Percentiles rank a stretch among this genome's conserved stretches.
Conservation (phyloP, 2,797 vertebrate genomes). For the Melanotaenia trifasciata region DNA sequence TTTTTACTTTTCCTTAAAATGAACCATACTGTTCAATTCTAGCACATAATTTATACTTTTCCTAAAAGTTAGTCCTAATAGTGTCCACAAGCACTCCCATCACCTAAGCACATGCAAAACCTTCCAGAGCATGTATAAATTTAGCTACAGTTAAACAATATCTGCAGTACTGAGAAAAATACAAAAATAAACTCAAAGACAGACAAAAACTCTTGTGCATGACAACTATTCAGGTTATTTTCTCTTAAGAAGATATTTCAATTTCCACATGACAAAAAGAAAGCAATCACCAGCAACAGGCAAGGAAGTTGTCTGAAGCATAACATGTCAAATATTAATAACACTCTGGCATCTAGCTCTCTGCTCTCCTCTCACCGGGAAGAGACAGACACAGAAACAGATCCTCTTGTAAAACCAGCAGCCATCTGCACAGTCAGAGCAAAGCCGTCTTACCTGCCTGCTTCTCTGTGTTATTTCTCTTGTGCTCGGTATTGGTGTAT, state of each 20-base stretch:
- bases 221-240: constrained; percentile 9
- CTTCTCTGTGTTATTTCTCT: constrained; percentile 54
- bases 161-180: constrained; percentile 12
- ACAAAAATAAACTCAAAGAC: constrained; percentile 7
- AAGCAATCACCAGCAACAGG: constrained; percentile 71
- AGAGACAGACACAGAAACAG: constrained; percentile 36
- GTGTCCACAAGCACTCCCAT: not conserved
- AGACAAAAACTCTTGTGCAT: constrained; percentile 18
- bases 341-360: constrained; percentile 42
- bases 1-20: not conserved
- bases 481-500: constrained; percentile 46
- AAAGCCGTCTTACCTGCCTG: constrained; percentile 72
- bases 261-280: not conserved
- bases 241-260: not conserved
- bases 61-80: constrained; percentile 33
- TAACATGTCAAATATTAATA: constrained; percentile 67
- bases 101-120: constrained; percentile 30
- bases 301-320: constrained; percentile 72
- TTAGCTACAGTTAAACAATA: constrained; percentile 14
- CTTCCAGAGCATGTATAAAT: constrained; percentile 37
- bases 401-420: constrained; percentile 24
- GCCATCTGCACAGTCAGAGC: constrained; percentile 26
- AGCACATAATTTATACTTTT: constrained; percentile 4
- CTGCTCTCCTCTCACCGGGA: constrained; percentile 33
- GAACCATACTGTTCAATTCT: not conserved